Conservation (phyloP, 1,140 invertebrate species). For the Trissolcus basalis region DNA sequence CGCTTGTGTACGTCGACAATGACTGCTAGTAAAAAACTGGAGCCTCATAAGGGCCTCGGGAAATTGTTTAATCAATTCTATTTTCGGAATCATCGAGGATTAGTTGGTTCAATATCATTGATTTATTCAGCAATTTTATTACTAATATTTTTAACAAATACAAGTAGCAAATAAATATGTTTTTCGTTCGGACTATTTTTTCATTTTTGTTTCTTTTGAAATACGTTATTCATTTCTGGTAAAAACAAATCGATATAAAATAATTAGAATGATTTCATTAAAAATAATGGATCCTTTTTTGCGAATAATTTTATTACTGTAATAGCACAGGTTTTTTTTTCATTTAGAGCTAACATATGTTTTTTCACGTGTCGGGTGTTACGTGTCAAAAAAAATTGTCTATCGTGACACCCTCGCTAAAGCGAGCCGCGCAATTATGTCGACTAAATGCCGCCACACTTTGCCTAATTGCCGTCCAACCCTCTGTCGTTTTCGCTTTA, state of each 20-base stretch:
- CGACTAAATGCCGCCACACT: slow-evolving; percentile 70
- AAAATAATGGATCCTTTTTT: too few species aligned
- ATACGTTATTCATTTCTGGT: too few species aligned
- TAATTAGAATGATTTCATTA: too few species aligned
- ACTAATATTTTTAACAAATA: too few species aligned
- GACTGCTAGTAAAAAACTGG: slow-evolving; percentile 4
- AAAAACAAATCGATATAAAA: background rate
- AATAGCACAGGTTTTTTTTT: background rate
- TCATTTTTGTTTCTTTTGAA: too few species aligned
- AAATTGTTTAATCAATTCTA: slow-evolving; percentile 37
- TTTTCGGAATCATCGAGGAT: slow-evolving; percentile 21
- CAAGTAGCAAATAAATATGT: too few species aligned
- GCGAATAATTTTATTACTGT: too few species aligned
- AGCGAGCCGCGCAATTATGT: slow-evolving; percentile 63
- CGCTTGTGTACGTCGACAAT: slow-evolving; percentile 29
- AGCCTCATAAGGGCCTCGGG: too few species aligned
- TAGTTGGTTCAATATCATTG: slow-evolving; percentile 42
- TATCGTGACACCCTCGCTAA: slow-evolving; percentile 56
- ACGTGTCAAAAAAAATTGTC: slow-evolving; percentile 61
- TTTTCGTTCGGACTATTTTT: too few species aligned
- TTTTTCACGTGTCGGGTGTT: slow-evolving; percentile 60
- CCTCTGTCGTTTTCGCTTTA: slow-evolving; percentile 37
- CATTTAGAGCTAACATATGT: slow-evolving; percentile 58
- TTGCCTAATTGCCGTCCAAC: slow-evolving; percentile 64
- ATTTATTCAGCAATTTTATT: background rate